A percentile compares a stretch with the other conserved stretches of the same genome.
These are phyloP conservation scores for Gymnorhina tibicen DNA, from an alignment of 2,113 vertebrate genomes.

Conservation along the genomic window DNA sequence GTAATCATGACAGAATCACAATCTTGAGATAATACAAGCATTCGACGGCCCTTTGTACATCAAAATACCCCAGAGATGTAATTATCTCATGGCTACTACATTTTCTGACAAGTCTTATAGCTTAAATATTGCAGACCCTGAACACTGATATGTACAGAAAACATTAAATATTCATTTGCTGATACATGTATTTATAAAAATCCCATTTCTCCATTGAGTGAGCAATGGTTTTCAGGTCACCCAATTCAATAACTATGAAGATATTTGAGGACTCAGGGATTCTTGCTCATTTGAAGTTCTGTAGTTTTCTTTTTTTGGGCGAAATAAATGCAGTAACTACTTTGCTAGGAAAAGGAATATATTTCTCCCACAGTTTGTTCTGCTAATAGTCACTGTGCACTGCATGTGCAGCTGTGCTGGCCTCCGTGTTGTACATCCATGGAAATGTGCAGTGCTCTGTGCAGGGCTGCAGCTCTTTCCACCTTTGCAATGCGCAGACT, in stretches of 20 bases:
- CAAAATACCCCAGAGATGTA: background rate
- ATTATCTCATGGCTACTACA: slow-evolving; percentile 31
- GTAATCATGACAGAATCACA: background rate
- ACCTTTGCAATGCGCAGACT: background rate
- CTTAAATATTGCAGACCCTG: slow-evolving; percentile 31
- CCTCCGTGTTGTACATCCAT: background rate
- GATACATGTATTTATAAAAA: slow-evolving; percentile 18
- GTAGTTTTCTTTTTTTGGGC: background rate
- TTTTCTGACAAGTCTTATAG: slow-evolving; percentile 32
- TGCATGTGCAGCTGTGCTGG: rapidly evolving
- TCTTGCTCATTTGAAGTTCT: background rate
- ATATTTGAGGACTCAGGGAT: background rate
- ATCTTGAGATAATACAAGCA: background rate
- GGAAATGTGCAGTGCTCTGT: background rate
- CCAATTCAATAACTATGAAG: background rate
- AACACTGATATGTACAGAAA: background rate
- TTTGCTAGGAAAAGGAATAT: background rate
- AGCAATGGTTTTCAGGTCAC: background rate
- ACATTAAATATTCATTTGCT: slow-evolving; percentile 63
- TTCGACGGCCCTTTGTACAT: background rate
- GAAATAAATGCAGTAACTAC: background rate
- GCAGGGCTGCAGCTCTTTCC: background rate
- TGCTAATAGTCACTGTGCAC: background rate
- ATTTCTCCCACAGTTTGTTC: background rate
- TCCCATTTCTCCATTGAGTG: background rate